Evolutionary conservation across 2,888 invertebrate species (phyloP), one percentile per base, ranked within the genome.

Genomic region (Perithous albicinctus): DNA sequence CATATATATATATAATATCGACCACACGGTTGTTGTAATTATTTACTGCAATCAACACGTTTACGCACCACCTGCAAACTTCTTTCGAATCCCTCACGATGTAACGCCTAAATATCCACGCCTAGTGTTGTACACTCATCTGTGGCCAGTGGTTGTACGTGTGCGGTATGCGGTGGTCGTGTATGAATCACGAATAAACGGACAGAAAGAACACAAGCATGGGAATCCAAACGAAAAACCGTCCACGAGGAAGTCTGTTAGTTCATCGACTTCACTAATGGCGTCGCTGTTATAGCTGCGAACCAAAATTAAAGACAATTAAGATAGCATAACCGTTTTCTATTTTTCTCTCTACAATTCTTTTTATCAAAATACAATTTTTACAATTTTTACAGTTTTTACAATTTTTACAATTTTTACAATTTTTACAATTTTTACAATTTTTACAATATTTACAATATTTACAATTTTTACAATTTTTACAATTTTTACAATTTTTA

Each of bases 91-190:
- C n/a, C 61, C n/a, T 20, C 29, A n/a, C 7, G 41, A 70, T 66
- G 54, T 76, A 73, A 79, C 81, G 80, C 80, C 83, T 73, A 77
- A 63, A 46, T 51, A 82, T 64, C 83, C 84, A 87, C 87, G 86
- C 85, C 86, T 86, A 84, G 46, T 75, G 5, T n/a, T n/a, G n/a
- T n/a, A n/a, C n/a, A n/a, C n/a, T n/a, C n/a, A n/a, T n/a, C n/a
- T n/a, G n/a, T n/a, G n/a, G n/a, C n/a, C n/a, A n/a, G n/a, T n/a
- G n/a, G n/a, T n/a, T n/a, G 35, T 54, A 7, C 35, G 56, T 61
- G 73, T 35, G 46, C 56, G 64, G 35, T 74, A 51, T 51, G 72
- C 72, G 64, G n/a, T 54, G 5, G 29, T 59, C 2, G 7, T 5
- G 18, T 26, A 23, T 23, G 10, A 3, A 12, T 5, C 1, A 54